These are phyloP conservation scores for Abrostola tripartita DNA, from an alignment of 2,888 invertebrate species.

Conservation along the genomic window DNA sequence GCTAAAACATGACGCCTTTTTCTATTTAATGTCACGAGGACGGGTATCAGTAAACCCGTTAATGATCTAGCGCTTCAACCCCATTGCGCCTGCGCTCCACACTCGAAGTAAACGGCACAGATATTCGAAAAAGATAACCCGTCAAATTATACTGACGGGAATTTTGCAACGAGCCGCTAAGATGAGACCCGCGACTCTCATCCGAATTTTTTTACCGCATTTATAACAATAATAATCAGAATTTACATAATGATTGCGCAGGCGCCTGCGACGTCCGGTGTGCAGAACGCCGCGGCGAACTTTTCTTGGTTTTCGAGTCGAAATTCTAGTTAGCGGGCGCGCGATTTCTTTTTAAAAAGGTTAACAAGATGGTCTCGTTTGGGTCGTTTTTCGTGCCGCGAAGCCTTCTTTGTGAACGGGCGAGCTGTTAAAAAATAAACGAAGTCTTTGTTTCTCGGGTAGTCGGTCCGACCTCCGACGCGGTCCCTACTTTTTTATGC, in stretches of 20 bases:
- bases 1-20: constrained; percentile 70
- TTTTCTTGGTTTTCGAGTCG: constrained; percentile 87
- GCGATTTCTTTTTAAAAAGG: constrained; percentile 88
- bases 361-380: constrained; percentile 87
- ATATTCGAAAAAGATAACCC: constrained; percentile 66
- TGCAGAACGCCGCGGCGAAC: constrained; percentile 70
- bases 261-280: constrained; percentile 82
- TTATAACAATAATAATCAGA: constrained; percentile 74
- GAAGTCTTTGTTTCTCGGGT: constrained; percentile 88
- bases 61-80: constrained; percentile 64
- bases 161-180: constrained; percentile 71
- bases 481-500: constrained; percentile 87
- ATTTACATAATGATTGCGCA: constrained; percentile 85
- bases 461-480: constrained; percentile 88
- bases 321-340: constrained; percentile 87
- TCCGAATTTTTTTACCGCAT: constrained; percentile 71
- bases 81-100: constrained; percentile 51
- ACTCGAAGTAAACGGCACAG: constrained; percentile 59
- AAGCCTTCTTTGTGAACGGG: constrained; percentile 86
- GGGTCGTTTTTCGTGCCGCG: constrained; percentile 86
- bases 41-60: constrained; percentile 71
- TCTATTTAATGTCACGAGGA: constrained; percentile 73
- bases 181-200: constrained; percentile 67
- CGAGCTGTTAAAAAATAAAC: constrained; percentile 89
- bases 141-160: constrained; percentile 72